Conservation (phyloP, 2,797 vertebrate species). For the Gambelia wislizenii region DNA sequence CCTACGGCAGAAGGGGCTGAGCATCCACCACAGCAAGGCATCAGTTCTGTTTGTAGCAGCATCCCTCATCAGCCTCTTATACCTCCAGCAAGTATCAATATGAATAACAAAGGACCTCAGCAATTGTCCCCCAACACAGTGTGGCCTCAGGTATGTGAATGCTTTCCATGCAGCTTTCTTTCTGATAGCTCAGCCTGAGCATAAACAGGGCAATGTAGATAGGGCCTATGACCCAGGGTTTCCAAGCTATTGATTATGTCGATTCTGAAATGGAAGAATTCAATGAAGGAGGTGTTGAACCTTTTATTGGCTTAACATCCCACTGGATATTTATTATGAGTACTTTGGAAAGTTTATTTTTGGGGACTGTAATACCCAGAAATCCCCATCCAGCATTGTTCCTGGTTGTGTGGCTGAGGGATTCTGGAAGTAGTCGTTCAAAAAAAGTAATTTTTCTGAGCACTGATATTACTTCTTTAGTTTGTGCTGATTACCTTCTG, state of each 20-base stretch:
- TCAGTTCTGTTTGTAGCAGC: constrained; percentile 66
- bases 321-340: not conserved
- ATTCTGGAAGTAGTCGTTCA: too few species aligned
- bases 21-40: constrained; percentile 60
- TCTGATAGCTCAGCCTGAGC: not conserved
- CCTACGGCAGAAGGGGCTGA: constrained; percentile 71
- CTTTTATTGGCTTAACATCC: not conserved
- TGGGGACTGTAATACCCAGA: too few species aligned
- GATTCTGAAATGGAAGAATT: not conserved
- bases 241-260: not conserved
- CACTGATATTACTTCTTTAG: too few species aligned
- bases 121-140: constrained; percentile 76
- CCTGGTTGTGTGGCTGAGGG: too few species aligned
- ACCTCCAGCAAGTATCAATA: constrained; percentile 70
- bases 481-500: not conserved
- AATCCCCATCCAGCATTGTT: too few species aligned
- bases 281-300: not conserved
- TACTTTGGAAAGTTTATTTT: too few species aligned
- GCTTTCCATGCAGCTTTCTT: not conserved
- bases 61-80: constrained; percentile 76
- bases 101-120: constrained; percentile 78
- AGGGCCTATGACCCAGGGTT: not conserved
- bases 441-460: too few species aligned
- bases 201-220: not conserved
- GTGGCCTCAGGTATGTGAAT: constrained; percentile 82